Conservation (phyloP, 2,113 vertebrate species). For the Pangasianodon gigas region DNA sequence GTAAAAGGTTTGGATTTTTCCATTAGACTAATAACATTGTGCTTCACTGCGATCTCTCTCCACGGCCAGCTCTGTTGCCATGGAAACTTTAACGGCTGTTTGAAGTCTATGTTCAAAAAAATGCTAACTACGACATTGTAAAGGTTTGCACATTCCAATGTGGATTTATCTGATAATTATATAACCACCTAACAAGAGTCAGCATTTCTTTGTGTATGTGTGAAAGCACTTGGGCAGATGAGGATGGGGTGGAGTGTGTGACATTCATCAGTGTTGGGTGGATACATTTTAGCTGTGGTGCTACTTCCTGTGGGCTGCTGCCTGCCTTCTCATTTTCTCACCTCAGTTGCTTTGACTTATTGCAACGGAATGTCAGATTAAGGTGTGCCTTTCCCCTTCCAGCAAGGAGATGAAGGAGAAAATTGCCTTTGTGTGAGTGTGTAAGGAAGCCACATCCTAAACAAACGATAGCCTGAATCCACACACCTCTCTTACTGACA, state of each 20-base stretch:
- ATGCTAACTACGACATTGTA: background rate
- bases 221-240: background rate
- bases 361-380: conserved; percentile 36
- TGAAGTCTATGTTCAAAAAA: background rate
- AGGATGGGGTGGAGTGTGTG: conserved; percentile 17
- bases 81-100: conserved; percentile 21
- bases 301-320: conserved; percentile 37
- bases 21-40: conserved; percentile 9
- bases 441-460: conserved; percentile 42
- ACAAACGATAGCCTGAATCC: conserved; percentile 31
- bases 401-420: conserved; percentile 39
- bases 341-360: conserved; percentile 39
- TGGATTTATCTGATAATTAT: conserved; percentile 8
- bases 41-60: background rate
- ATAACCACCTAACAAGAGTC: background rate
- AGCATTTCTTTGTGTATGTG: background rate
- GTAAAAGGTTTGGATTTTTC: background rate
- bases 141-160: background rate
- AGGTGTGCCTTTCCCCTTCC: conserved; percentile 46
- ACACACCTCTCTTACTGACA: conserved; percentile 27
- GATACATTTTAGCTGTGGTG: conserved; percentile 22
- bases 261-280: conserved; percentile 35
- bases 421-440: conserved; percentile 15
- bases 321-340: conserved; percentile 50
- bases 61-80: conserved; percentile 1